Conservation (phyloP, 2,888 invertebrate genomes). For the Platynereis dumerilii region DNA sequence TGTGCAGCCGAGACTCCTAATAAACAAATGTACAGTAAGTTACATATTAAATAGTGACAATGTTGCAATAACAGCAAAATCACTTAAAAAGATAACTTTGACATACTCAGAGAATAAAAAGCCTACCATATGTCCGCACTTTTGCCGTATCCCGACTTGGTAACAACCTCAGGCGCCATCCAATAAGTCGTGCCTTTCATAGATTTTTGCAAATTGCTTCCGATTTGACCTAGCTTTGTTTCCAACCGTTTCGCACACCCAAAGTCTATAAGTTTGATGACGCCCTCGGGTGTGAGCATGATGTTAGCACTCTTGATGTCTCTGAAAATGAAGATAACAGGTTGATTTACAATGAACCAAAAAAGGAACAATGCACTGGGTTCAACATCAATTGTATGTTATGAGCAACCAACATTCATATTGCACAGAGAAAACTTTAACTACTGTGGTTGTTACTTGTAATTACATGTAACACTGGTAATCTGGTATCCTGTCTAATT, state of each 20-base stretch:
- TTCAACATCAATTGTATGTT: no score
- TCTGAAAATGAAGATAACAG: conserved; percentile 22
- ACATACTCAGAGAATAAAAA: no score
- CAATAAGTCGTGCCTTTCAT: conserved; percentile 43
- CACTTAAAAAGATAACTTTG: no score
- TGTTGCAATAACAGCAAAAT: no score
- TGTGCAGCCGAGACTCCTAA: conserved; percentile 33
- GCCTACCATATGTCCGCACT: conserved; percentile 43
- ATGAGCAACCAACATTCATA: no score
- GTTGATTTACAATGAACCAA: no score
- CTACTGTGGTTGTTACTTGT: no score
- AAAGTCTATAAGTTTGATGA: conserved; percentile 44
- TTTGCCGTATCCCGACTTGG: conserved; percentile 38
- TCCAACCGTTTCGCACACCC: conserved; percentile 44
- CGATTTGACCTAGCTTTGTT: background rate
- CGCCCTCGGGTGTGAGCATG: conserved; percentile 41
- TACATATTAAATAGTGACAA: background rate
- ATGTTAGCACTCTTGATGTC: conserved; percentile 47
- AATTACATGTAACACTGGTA: no score
- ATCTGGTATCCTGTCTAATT: no score
- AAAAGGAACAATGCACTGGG: no score
- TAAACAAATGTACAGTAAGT: background rate
- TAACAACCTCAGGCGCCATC: conserved; percentile 46
- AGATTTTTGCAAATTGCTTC: conserved; percentile 5
- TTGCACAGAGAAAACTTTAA: no score